Base-by-base conservation (phyloP, 2,797 vertebrate genomes). In the Craterocephalus amniculus region DNA sequence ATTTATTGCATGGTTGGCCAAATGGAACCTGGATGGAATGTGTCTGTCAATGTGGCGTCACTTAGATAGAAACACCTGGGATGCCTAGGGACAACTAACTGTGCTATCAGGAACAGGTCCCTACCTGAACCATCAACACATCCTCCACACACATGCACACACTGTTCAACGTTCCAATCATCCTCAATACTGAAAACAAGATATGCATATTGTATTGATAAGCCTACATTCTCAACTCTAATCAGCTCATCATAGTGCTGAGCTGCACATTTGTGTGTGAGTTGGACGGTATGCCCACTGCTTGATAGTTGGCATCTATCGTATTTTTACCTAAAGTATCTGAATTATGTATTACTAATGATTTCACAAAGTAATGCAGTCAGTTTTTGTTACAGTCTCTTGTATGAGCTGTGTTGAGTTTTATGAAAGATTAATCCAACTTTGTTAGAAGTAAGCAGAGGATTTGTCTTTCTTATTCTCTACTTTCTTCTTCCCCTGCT, bases 1-100 rank as follows among this genome's bases (percentile, higher is more conserved):
- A 95, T 94, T 93, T 92, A 93, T 92, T 89, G 90, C 90, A 87
- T 87, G 91, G 88, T 68, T 83, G 89, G 81, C 78, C 87, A 84
- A 88, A 86, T 86, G 85, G 84, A 92, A 87, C 82, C 75, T 70
- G 84, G 76, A 88, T 87, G 86, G 89, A 91, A 91, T 83, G 81
- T 90, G 83, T 90, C 89, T 91, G 90, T 91, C 88, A 87, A 69
- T 74, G 79, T 75, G 83, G 67, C 76, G 63, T 92, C 76, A 80
- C 88, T 90, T 87, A 88, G 86, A 93, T 79, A 80, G 81, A 90
- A 91, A 88, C 86, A 91, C 88, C 90, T 91, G 91, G 62, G 73
- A 87, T 83, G 87, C 87, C 86, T 22, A 36, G 88, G 87, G 90
- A 88, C 86, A 80, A 76, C 85, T 86, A 87, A 83, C 85, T 71